A percentile compares a stretch with the other conserved stretches of the same genome.
Evolutionary conservation across 2,113 vertebrate genomes (phyloP).

Genomic region (Sisor rabdophorus): DNA sequence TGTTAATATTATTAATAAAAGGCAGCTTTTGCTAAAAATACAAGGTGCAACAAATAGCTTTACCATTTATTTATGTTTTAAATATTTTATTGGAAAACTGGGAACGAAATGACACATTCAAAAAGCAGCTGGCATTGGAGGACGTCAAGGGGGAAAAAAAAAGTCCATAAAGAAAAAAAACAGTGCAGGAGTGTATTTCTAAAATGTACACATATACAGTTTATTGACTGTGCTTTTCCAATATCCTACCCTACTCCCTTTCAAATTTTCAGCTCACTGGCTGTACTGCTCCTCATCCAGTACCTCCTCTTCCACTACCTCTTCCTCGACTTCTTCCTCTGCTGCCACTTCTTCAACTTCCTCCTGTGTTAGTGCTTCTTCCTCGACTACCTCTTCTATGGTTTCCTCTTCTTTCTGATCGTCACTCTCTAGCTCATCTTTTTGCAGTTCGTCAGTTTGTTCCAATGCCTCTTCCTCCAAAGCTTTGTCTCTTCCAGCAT

Average conservation of each 20-base stretch:
- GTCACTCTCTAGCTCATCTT: not conserved
- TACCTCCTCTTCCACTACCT: not conserved
- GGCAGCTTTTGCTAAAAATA: not conserved
- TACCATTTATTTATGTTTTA: constrained; percentile 27
- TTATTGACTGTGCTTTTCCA: constrained; percentile 29
- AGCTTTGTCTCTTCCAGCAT: constrained; percentile 37
- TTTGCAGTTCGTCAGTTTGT: constrained; percentile 19
- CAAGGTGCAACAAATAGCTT: constrained; percentile 24
- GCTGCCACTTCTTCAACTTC: not conserved
- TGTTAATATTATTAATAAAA: no score
- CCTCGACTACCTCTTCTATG: not conserved
- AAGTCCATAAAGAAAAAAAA: constrained; percentile 41
- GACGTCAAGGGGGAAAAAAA: constrained; percentile 29
- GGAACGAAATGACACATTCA: constrained; percentile 50
- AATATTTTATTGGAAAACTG: constrained; percentile 46
- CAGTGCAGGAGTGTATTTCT: constrained; percentile 66
- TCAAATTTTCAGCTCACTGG: not conserved
- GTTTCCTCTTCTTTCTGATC: not conserved
- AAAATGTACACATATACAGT: constrained; percentile 61
- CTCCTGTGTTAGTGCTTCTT: not conserved
- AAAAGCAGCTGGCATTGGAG: constrained; percentile 31
- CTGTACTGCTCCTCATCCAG: not conserved
- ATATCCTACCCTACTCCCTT: constrained; percentile 11
- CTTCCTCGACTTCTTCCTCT: constrained; percentile 1
- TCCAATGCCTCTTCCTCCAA: not conserved